Conservation (phyloP, 2,797 vertebrate genomes). For the Pangasius mekongensis region DNA sequence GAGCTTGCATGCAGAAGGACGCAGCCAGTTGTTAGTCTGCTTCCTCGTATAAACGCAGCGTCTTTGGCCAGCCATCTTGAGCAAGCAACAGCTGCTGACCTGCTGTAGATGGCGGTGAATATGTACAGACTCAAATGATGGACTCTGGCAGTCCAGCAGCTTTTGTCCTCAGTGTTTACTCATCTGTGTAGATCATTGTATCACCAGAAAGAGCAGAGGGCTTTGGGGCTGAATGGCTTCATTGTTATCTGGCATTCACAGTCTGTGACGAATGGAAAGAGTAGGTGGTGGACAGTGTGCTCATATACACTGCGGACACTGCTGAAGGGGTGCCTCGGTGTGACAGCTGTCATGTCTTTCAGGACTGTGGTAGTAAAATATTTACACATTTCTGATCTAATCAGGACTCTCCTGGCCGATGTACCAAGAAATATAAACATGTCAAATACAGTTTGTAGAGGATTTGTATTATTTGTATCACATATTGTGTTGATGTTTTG, state of each 20-base stretch:
- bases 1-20: not conserved
- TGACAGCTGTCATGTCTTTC: not conserved
- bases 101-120: not conserved
- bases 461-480: not conserved
- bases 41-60: not conserved
- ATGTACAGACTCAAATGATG: not conserved
- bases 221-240: slow-evolving; percentile 73
- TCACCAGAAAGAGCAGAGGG: slow-evolving; percentile 45
- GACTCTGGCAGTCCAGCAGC: slow-evolving; percentile 22
- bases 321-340: not conserved
- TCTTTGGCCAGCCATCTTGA: not conserved
- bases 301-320: not conserved
- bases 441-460: not conserved
- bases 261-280: slow-evolving; percentile 72
- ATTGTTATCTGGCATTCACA: slow-evolving; percentile 71
- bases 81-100: not conserved
- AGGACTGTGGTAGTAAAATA: not conserved
- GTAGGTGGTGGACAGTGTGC: slow-evolving; percentile 66
- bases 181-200: slow-evolving; percentile 77
- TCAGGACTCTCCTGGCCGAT: not conserved
- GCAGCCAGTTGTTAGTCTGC: not conserved
- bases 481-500: not conserved
- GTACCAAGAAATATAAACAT: not conserved
- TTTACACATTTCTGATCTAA: not conserved
- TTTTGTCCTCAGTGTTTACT: slow-evolving; percentile 64